Percentiles rank a stretch among this genome's conserved stretches.
Evolutionary conservation across 2,888 invertebrate genomes (phyloP).

Genomic region (Agriopis marginaria): DNA sequence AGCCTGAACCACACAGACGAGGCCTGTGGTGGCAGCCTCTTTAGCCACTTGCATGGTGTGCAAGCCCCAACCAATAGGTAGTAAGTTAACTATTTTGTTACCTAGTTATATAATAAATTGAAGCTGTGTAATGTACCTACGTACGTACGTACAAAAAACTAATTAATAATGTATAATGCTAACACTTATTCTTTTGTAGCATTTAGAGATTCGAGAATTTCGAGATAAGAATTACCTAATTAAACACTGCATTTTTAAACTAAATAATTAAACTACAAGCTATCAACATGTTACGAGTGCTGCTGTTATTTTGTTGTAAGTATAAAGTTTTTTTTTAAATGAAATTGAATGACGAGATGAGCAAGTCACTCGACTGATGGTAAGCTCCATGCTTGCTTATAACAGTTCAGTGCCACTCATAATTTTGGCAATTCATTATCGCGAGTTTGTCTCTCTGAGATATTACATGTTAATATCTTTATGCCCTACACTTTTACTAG

Average conservation of each 20-base stretch:
- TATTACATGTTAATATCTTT: too few relatives aligned
- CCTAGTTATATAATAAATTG: neutral
- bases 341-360: too few relatives aligned
- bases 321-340: neutral
- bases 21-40: neutral
- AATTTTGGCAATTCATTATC: too few relatives aligned
- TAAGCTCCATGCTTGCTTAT: too few relatives aligned
- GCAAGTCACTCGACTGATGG: too few relatives aligned
- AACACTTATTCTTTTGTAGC: neutral
- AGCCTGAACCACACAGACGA: too few relatives aligned
- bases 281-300: neutral
- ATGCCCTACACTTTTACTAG: too few relatives aligned
- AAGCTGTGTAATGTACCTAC: neutral
- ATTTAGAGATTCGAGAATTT: neutral
- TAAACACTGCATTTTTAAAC: neutral
- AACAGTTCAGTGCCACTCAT: too few relatives aligned
- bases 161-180: too few relatives aligned
- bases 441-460: too few relatives aligned
- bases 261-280: neutral
- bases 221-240: neutral
- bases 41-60: neutral
- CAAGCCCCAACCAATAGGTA: neutral
- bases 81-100: neutral
- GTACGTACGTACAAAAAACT: neutral
- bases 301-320: constrained; percentile 11